Percentiles rank a stretch among this genome's conserved stretches.
Evolutionary conservation across 2,888 invertebrate species (phyloP).

Genomic region (Xylota sylvarum): DNA sequence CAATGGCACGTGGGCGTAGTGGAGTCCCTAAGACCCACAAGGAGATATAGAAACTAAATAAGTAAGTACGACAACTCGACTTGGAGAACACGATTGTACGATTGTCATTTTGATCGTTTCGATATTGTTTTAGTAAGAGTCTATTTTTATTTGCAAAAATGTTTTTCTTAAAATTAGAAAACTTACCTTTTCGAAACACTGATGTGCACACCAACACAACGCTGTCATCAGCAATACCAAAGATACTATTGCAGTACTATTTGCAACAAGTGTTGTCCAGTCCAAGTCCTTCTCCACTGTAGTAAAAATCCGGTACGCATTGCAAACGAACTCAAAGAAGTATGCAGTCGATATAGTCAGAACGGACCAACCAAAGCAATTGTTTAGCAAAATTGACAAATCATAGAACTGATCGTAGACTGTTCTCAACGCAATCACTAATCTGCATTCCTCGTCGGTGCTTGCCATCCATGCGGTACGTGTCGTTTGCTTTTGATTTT

Average conservation of each 20-base stretch:
- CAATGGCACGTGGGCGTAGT: no score
- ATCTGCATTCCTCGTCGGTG: constrained; percentile 37
- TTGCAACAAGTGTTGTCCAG: not conserved
- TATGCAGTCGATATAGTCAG: constrained; percentile 80
- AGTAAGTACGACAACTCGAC: no score
- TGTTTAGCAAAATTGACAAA: constrained; percentile 78
- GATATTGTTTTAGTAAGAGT: no score
- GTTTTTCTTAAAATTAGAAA: no score
- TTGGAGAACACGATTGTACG: no score
- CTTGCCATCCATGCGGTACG: constrained; percentile 35
- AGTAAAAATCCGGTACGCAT: constrained; percentile 81
- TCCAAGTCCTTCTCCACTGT: constrained; percentile 7
- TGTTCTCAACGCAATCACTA: constrained; percentile 79
- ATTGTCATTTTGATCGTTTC: no score
- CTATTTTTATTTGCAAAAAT: no score
- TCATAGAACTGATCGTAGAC: constrained; percentile 81
- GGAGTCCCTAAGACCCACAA: no score
- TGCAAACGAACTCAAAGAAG: constrained; percentile 82
- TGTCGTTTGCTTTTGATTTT: constrained; percentile 12
- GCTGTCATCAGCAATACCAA: constrained; percentile 15
- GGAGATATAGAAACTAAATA: no score
- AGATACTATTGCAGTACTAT: not conserved
- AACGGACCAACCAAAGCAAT: constrained; percentile 83
- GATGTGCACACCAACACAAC: constrained; percentile 57
- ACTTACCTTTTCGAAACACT: constrained; percentile 59